phyloP scores from a whole-genome alignment of 2,113 vertebrate species.

The Sylvietta virens region DNA sequence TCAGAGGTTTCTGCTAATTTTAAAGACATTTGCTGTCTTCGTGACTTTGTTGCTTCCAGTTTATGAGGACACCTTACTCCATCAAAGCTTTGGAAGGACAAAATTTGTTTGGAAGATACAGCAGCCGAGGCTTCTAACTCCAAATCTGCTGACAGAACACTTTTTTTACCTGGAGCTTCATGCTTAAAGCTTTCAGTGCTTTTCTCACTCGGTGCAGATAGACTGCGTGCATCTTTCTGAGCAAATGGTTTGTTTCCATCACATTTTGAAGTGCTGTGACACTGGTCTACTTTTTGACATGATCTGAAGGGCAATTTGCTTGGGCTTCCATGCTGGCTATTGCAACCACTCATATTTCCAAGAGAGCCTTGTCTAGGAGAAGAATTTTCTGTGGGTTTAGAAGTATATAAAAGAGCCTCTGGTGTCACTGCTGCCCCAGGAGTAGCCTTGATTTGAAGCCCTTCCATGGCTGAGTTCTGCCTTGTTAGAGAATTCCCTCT shows the following conservation, averaged over 20 bases:
- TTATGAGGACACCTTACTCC: conserved; percentile 23
- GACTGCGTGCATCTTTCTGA: conserved; percentile 58
- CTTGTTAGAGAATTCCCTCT: conserved; percentile 84
- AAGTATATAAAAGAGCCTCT: conserved; percentile 53
- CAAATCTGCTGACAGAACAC: conserved; percentile 62
- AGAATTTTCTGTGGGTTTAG: conserved; percentile 27
- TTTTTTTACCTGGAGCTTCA: conserved; percentile 30
- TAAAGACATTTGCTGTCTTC: conserved; percentile 62
- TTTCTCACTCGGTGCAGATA: conserved; percentile 41
- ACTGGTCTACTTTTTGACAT: conserved; percentile 59
- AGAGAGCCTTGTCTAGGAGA: conserved; percentile 66
- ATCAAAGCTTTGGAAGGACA: conserved; percentile 37
- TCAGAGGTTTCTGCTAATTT: conserved; percentile 55
- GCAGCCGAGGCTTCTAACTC: conserved; percentile 45
- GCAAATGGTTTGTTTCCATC: conserved; percentile 38
- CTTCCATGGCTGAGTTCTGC: conserved; percentile 77
- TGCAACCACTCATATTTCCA: conserved; percentile 65
- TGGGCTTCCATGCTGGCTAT: conserved; percentile 71
- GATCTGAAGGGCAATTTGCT: conserved; percentile 73
- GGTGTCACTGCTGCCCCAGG: not conserved
- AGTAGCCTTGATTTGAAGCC: conserved; percentile 66
- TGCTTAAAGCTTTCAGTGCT: conserved; percentile 50
- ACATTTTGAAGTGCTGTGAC: conserved; percentile 23
- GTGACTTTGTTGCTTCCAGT: conserved; percentile 58
- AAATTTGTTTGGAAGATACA: conserved; percentile 37